Base-by-base conservation (phyloP, 2,113 vertebrate genomes). In the Eurystomus gularis region DNA sequence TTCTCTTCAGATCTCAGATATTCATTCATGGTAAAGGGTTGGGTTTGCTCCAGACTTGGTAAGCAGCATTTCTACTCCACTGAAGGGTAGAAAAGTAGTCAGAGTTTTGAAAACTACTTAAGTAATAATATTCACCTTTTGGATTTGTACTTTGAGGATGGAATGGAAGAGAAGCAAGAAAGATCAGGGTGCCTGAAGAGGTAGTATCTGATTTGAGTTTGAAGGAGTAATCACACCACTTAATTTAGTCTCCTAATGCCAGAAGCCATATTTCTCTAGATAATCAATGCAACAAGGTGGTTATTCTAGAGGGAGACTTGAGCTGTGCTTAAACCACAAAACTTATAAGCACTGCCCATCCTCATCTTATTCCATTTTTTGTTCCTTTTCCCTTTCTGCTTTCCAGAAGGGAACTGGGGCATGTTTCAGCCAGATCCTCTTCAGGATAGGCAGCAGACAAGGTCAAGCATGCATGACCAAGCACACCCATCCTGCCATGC, bases 191-290 rank as follows among this genome's bases (percentile, higher is more conserved):
- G 42, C 33, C 55, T 78, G 77, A 90, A 93, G 73, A 77, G 52
- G 81, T 46, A 66, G 35, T 48, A 60, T 42, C 77, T 86, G 80
- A 92, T 78, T 64, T 42, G 64, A 65, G 77, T 92, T 89, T 78
- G 79, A 91, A 82, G 86, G 55, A 82, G 52, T 52, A 96, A 91
- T 84, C 77, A 64, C 72, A 82, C 82, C 81, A 75, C 73, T 52
- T 94, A 55, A 86, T 86, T 91, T 73, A 68, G 69, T 35, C 42
- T 82, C 39, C 81, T 62, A 60, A 37, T 75, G 69, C n/a, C 69
- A 71, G 69, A 78, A 82, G 39, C 42, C 2, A 1, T 60, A 78
- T 77, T 94, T 68, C 72, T 83, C 80, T 51, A 58, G 51, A 48
- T 61, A 88, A 88, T 88, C 82, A 91, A 28, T 78, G 76, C 66